Evolutionary conservation across 2,113 vertebrate species (phyloP).

Genomic region (Odobenus rosmarus): DNA sequence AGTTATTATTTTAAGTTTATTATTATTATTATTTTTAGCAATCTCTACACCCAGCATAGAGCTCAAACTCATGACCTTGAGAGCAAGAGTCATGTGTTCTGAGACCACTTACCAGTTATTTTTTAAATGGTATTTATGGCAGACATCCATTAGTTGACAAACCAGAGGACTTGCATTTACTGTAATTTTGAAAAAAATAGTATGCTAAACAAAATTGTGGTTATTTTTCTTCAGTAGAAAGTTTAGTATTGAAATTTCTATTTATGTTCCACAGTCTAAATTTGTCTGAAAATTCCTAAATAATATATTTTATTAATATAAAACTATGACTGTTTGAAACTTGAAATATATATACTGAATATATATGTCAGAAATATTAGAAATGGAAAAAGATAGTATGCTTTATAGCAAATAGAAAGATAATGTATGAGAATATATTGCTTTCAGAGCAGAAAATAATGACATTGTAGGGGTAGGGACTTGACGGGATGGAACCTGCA

Average conservation of each 20-base stretch:
- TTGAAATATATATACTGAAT: not conserved
- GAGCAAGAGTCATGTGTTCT: not conserved
- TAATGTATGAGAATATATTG: not conserved
- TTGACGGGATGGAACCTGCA: not conserved
- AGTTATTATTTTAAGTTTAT: not conserved
- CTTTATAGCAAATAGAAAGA: not conserved
- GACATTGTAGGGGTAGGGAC: not conserved
- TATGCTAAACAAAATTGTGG: conserved; percentile 49
- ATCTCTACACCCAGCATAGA: not conserved
- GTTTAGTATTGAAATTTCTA: conserved; percentile 51
- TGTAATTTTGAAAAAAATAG: not conserved
- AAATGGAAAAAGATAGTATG: not conserved
- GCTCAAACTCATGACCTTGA: not conserved
- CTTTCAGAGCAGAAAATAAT: conserved; percentile 40
- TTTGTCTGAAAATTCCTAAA: conserved; percentile 59
- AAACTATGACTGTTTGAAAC: not conserved
- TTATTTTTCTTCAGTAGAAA: conserved; percentile 66
- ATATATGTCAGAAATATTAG: not conserved
- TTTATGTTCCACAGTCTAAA: conserved; percentile 59
- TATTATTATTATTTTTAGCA: not conserved
- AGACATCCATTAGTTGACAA: conserved; percentile 50
- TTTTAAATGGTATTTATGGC: conserved; percentile 1
- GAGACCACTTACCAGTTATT: not conserved
- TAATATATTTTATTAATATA: conserved; percentile 15
- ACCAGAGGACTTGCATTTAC: conserved; percentile 19